Percentiles rank a stretch among this genome's conserved stretches.
Evolutionary conservation across 2,797 vertebrate genomes (phyloP).

Genomic region (Oryzias dopingdopingensis): DNA sequence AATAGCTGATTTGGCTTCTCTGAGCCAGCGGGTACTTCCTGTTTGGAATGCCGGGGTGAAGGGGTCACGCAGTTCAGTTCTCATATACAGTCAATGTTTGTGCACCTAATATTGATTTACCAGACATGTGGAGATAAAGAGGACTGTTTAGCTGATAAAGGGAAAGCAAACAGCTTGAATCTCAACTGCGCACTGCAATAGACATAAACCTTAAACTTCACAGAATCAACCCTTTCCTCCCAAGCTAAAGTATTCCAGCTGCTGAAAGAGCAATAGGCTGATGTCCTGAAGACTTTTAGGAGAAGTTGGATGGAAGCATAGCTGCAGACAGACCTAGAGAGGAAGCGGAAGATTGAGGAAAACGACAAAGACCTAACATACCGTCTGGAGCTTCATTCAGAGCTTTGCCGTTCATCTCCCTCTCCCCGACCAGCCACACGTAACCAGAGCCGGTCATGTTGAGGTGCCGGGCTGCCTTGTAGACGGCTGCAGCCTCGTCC

Average conservation of each 20-base stretch:
- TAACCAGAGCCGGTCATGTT: slow-evolving; percentile 98
- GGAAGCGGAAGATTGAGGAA: slow-evolving; percentile 10
- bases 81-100: too few species aligned
- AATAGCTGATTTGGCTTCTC: too few species aligned
- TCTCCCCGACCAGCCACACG: slow-evolving; percentile 95
- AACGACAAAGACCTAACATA: slow-evolving; percentile 50
- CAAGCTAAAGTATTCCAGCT: background rate
- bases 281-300: background rate
- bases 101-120: too few species aligned
- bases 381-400: slow-evolving; percentile 93
- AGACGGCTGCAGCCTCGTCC: slow-evolving; percentile 92
- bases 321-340: slow-evolving; percentile 28
- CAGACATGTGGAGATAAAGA: too few species aligned
- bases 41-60: too few species aligned
- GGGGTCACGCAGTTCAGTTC: too few species aligned
- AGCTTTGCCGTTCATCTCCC: slow-evolving; percentile 94
- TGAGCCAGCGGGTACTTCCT: too few species aligned
- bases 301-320: slow-evolving; percentile 50
- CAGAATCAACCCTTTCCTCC: too few species aligned
- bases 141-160: too few species aligned
- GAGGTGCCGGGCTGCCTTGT: slow-evolving; percentile 89
- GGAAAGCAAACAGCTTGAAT: too few species aligned
- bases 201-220: too few species aligned
- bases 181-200: too few species aligned
- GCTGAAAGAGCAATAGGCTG: background rate